These are phyloP conservation scores for Sebastiscus tertius DNA, from an alignment of 2,797 vertebrate species.

Conservation along the genomic window DNA sequence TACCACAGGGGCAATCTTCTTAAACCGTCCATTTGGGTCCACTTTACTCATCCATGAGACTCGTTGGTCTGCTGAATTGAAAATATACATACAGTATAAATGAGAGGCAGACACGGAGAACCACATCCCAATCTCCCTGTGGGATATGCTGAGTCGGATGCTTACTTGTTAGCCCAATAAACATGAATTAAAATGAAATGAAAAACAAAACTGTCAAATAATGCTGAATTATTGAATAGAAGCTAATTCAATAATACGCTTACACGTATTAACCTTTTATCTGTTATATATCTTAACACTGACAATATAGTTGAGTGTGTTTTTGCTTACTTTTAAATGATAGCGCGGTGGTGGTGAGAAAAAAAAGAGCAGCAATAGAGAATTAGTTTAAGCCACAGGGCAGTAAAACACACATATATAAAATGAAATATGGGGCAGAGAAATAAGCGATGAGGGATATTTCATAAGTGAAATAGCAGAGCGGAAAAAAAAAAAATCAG, in stretches of 20 bases:
- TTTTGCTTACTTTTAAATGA: slow-evolving; percentile 10
- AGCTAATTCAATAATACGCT: slow-evolving; percentile 31
- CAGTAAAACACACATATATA: slow-evolving; percentile 18
- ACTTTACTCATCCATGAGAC: slow-evolving; percentile 34
- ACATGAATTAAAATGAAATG: neutral
- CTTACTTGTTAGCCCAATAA: slow-evolving; percentile 37
- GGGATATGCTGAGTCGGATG: slow-evolving; percentile 30
- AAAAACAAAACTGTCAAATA: neutral
- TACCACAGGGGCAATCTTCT: slow-evolving; percentile 36
- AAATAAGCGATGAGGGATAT: slow-evolving; percentile 29
- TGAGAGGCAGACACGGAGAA: slow-evolving; percentile 26
- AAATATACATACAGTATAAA: slow-evolving; percentile 27
- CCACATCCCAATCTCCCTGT: slow-evolving; percentile 24
- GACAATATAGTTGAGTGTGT: neutral
- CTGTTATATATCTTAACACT: neutral
- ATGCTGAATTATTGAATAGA: slow-evolving; percentile 37
- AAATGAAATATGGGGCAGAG: slow-evolving; percentile 23
- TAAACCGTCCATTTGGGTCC: slow-evolving; percentile 39
- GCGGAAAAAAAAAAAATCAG: neutral
- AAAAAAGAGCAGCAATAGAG: neutral
- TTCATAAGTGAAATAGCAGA: slow-evolving; percentile 25
- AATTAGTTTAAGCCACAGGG: slow-evolving; percentile 3
- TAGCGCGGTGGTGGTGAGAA: neutral
- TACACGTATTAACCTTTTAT: slow-evolving; percentile 16
- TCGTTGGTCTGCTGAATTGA: slow-evolving; percentile 21